Base-by-base conservation (phyloP, 2,888 invertebrate species). In the Tenthredo mesomela region DNA sequence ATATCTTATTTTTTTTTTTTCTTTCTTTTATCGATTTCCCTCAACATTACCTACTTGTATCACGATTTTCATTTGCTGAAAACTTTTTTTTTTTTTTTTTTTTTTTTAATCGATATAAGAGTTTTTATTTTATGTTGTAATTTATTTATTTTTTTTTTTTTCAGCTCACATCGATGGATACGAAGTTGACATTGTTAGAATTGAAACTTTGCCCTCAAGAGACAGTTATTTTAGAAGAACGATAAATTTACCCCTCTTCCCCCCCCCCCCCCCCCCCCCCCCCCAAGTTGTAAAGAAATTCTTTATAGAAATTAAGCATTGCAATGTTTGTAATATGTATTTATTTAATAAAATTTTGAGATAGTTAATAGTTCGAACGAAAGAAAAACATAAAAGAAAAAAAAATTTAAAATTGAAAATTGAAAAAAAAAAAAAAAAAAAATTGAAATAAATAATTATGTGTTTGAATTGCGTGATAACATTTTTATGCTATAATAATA, bases 131-230 rank as follows among this genome's bases (percentile, higher is more conserved):
- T 43, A 43, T 43, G 33, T 65, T 84, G 54, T 67, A 33, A 75
- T 84, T 85, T 85, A 15, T 85, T 91, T 80, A 87, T 87, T 90
- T 88, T 15, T 15, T 77, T 4, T 50, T 7, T 87, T 88, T 94
- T 94, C 94, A 98, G 98, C 94, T 98, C 88, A 97, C 98, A 87
- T 95, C 96, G 87, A 95, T 97, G 93, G 96, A 98, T 93, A 94
- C 94, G 73, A 95, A 94, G 91, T 95, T 96, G 93, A 97, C 98
- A 86, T 94, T 99, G 89, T 95, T 96, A 93, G 96, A 97, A 89
- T 94, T 98, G 89, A 98, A 98, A 93, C 95, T 99, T 90, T 98
- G 95, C 94, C 97, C 98, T 84, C 98, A 99, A 95, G 99, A 99
- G 95, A 98, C 98, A 88, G 96, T 99, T 89, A 98, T 97, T 94